phyloP scores from a whole-genome alignment of 1,140 invertebrate genomes.

The Trichonephila clavata region DNA sequence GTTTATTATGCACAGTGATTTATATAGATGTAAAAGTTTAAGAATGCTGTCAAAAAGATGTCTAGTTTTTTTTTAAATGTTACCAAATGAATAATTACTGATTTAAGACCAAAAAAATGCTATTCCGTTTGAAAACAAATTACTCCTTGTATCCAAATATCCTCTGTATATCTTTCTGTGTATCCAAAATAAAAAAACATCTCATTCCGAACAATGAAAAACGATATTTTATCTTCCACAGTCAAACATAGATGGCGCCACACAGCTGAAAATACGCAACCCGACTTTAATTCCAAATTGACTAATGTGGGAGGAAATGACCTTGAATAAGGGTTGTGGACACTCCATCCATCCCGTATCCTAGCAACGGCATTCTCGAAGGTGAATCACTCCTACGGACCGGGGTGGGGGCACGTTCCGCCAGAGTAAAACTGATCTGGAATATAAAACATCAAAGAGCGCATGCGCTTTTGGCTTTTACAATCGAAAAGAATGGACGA shows the following conservation, averaged over 20 bases:
- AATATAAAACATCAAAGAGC: not conserved
- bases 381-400: conserved; percentile 27
- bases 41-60: too few species aligned
- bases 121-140: too few species aligned
- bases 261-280: not conserved
- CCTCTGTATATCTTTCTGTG: too few species aligned
- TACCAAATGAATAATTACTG: too few species aligned
- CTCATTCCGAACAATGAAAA: too few species aligned
- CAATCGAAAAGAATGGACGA: conserved; percentile 49
- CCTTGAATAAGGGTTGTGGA: conserved; percentile 47
- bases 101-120: too few species aligned
- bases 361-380: conserved; percentile 57
- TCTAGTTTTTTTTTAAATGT: too few species aligned
- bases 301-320: conserved; percentile 46
- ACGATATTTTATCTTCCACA: not conserved
- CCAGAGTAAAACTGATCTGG: not conserved
- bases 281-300: not conserved
- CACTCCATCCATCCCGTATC: conserved; percentile 40
- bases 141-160: too few species aligned
- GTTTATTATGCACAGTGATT: too few species aligned
- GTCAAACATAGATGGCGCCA: not conserved
- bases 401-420: conserved; percentile 27
- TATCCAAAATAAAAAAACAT: not conserved
- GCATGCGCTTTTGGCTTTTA: conserved; percentile 9
- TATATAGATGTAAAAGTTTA: too few species aligned